Evolutionary conservation across 2,888 invertebrate species (phyloP).

Genomic region (Oxycera nigricornis): DNA sequence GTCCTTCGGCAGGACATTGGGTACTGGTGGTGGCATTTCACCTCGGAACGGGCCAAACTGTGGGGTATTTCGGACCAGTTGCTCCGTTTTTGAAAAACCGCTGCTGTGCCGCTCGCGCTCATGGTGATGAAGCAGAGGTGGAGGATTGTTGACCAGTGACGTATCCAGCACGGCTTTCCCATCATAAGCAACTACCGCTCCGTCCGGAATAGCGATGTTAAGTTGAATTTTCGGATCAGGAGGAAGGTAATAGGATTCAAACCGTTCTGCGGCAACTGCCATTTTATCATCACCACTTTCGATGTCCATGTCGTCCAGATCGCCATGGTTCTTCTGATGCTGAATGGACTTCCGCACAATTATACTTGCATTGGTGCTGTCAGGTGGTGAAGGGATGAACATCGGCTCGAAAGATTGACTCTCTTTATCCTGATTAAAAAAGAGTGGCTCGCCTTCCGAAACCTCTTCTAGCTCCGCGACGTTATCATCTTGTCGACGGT

Average conservation of each 20-base stretch:
- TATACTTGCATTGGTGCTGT: slow-evolving; percentile 64
- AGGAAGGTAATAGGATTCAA: slow-evolving; percentile 77
- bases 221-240: slow-evolving; percentile 66
- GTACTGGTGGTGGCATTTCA: slow-evolving; percentile 71
- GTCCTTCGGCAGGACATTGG: slow-evolving; percentile 60
- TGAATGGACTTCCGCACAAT: slow-evolving; percentile 52
- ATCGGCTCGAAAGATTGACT: slow-evolving; percentile 75
- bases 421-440: slow-evolving; percentile 62
- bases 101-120: slow-evolving; percentile 47
- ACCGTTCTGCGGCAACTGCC: slow-evolving; percentile 74
- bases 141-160: slow-evolving; percentile 67
- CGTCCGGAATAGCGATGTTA: slow-evolving; percentile 57
- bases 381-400: slow-evolving; percentile 80
- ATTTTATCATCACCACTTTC: slow-evolving; percentile 65
- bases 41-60: slow-evolving; percentile 79
- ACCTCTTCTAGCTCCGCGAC: slow-evolving; percentile 58
- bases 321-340: slow-evolving; percentile 58
- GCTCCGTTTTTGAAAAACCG: slow-evolving; percentile 65
- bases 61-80: slow-evolving; percentile 70
- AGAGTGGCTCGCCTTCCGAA: slow-evolving; percentile 60
- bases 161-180: slow-evolving; percentile 76
- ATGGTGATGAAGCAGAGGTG: slow-evolving; percentile 55
- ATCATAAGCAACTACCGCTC: slow-evolving; percentile 76
- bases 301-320: slow-evolving; percentile 58
- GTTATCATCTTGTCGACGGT: slow-evolving; percentile 58